phyloP scores from a whole-genome alignment of 2,888 invertebrate species.

The Troilus luridus region DNA sequence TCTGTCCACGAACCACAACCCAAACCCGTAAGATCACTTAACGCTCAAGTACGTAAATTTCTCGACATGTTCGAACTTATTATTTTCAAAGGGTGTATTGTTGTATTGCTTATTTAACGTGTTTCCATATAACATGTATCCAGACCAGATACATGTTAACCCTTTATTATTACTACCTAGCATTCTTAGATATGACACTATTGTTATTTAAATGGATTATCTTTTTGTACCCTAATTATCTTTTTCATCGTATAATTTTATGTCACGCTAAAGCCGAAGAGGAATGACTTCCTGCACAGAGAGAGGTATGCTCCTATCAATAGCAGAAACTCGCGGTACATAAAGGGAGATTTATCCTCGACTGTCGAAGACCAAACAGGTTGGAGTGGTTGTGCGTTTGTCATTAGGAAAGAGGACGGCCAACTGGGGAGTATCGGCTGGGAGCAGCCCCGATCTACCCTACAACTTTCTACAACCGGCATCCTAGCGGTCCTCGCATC shows the following conservation, averaged over 20 bases:
- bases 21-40: too few species aligned
- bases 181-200: neutral
- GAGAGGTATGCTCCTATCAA: neutral
- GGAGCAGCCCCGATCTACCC: slow-evolving; percentile 2
- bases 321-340: neutral
- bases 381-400: slow-evolving; percentile 27
- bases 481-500: slow-evolving; percentile 7
- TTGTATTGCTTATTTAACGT: too few species aligned
- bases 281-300: neutral
- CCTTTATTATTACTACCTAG: too few species aligned
- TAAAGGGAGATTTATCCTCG: slow-evolving; percentile 11
- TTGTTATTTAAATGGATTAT: neutral
- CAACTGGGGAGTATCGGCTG: neutral
- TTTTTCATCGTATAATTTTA: neutral
- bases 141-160: too few species aligned
- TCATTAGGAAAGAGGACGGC: slow-evolving; percentile 35
- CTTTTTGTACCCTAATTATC: neutral
- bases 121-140: too few species aligned
- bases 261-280: neutral
- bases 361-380: slow-evolving; percentile 2
- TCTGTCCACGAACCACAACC: too few species aligned
- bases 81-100: too few species aligned
- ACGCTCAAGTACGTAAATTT: too few species aligned
- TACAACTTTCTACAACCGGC: slow-evolving; percentile 11
- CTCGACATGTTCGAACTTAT: too few species aligned